phyloP scores from a whole-genome alignment of 2,888 invertebrate species.

The Chloroclysta siterata region DNA sequence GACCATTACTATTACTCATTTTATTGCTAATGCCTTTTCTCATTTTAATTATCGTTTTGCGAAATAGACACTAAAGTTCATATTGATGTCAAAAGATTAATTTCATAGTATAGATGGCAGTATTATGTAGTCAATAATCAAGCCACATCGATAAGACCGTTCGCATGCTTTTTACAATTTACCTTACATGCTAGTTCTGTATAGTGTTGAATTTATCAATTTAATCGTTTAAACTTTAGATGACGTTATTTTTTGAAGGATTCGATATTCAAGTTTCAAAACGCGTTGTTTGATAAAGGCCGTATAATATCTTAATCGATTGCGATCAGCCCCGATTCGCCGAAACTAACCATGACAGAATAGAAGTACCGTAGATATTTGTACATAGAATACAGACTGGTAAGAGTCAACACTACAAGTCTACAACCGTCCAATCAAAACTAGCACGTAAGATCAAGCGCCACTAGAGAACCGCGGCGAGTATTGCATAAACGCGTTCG shows the following conservation, averaged over 20 bases:
- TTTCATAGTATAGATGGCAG: too few species aligned
- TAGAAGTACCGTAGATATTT: too few species aligned
- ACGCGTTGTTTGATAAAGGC: not conserved
- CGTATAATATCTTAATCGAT: not conserved
- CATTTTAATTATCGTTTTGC: too few species aligned
- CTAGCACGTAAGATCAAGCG: not conserved
- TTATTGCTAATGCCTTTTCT: too few species aligned
- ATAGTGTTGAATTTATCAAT: not conserved
- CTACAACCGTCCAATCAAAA: not conserved
- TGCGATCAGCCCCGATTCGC: not conserved
- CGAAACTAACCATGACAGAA: not conserved
- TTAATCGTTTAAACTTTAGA: not conserved
- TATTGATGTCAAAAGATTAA: too few species aligned
- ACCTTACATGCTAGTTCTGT: not conserved
- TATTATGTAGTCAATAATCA: not conserved
- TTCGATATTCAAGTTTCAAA: not conserved
- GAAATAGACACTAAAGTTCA: too few species aligned
- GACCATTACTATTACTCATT: not conserved
- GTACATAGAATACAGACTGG: not conserved
- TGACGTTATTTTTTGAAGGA: not conserved
- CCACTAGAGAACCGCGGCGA: conserved; percentile 13
- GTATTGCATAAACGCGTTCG: conserved; percentile 31
- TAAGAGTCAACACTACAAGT: not conserved
- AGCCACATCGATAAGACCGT: not conserved
- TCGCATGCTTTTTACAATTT: not conserved